Base-by-base conservation (phyloP, 1,140 invertebrate species). In the Orchesella cincta region DNA sequence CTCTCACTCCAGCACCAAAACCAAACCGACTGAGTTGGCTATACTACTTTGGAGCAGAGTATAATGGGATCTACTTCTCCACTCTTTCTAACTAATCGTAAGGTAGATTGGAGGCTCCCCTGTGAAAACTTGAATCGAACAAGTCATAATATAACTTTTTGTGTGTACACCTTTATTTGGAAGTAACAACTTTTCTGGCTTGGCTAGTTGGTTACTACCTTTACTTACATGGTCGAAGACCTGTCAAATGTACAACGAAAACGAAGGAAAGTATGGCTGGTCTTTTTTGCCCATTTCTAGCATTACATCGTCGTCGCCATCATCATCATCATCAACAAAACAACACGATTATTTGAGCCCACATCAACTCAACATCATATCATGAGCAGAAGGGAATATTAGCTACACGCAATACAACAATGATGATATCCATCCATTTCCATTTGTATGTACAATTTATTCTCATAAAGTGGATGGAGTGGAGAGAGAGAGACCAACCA, bases 131-230 rank as follows among this genome's bases (percentile, higher is more conserved):
- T n/a, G n/a, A n/a, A n/a, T n/a, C n/a, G n/a, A n/a, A n/a, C n/a
- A n/a, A n/a, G n/a, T n/a, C n/a, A n/a, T n/a, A n/a, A n/a, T n/a
- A n/a, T n/a, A n/a, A n/a, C n/a, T n/a, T n/a, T n/a, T n/a, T n/a
- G n/a, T n/a, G n/a, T n/a, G n/a, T n/a, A n/a, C n/a, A 57, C 54
- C 54, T 57, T 57, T 57, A 57, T 57, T 57, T 57, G 54, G 54
- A 57, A 57, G 54, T 57, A 57, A 57, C 54, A 57, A 57, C 54
- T 57, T 57, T 12, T 57, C 26, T n/a, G n/a, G n/a, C n/a, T 8
- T 46, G 39, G 39, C 5, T 46, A 46, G 5, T 57, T 12, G 8
- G 14, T n/a, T 12, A n/a, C n/a, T 23, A 57, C 8, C 54, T 8
- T 16, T 3, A 57, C 26, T 23, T 14, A 14, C 8, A 57, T n/a